Percentiles rank a stretch among this genome's conserved stretches.
Evolutionary conservation across 92 coral and sea anemone species (phyloP).

Genomic region (Virgularia gustaviana): DNA sequence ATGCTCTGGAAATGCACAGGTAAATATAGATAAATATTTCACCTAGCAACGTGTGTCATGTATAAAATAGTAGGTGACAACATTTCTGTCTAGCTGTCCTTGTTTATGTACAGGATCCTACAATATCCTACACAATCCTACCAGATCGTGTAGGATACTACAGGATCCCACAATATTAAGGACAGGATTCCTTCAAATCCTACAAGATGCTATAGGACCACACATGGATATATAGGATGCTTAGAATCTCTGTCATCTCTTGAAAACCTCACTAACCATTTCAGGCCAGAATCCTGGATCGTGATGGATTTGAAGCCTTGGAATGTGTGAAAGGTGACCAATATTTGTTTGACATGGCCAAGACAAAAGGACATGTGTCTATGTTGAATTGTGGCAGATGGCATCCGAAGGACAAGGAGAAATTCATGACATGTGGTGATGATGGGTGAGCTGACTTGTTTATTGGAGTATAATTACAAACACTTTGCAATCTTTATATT

Average conservation of each 20-base stretch:
- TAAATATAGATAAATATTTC: constrained; percentile 9
- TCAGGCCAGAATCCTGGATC: constrained; percentile 88
- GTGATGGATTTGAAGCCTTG: constrained; percentile 90
- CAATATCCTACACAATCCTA: no score
- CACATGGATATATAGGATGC: not conserved
- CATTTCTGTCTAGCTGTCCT: no score
- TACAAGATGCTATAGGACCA: not conserved
- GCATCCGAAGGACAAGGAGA: constrained; percentile 85
- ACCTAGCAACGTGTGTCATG: no score
- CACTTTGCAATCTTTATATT: not conserved
- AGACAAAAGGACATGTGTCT: constrained; percentile 94
- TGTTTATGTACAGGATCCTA: no score
- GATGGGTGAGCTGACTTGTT: constrained; percentile 72
- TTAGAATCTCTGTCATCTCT: not conserved
- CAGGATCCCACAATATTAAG: no score
- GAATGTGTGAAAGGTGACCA: constrained; percentile 97
- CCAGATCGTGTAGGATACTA: no score
- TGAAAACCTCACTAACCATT: not conserved
- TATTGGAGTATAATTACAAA: not conserved
- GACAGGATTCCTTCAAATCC: not conserved
- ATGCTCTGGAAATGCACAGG: constrained; percentile 98
- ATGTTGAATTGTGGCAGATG: constrained; percentile 90
- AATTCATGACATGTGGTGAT: constrained; percentile 89
- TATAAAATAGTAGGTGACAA: no score
- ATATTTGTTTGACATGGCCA: constrained; percentile 88